phyloP scores from a whole-genome alignment of 1,140 invertebrate genomes.

The Laupala kohalensis region DNA sequence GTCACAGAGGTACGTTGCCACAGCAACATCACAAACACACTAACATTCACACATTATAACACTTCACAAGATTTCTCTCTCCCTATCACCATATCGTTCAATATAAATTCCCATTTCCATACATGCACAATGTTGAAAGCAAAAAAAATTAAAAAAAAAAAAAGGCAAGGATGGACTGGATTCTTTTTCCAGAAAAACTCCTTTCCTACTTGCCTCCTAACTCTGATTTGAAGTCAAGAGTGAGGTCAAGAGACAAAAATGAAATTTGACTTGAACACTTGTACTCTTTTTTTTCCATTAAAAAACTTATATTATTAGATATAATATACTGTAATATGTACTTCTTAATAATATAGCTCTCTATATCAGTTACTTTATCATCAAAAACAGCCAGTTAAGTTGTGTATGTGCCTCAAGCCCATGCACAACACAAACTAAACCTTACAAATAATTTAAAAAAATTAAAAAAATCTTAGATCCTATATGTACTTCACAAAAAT shows the following conservation, averaged over 20 bases:
- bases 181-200: conserved; percentile 8
- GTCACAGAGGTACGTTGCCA: conserved; percentile 11
- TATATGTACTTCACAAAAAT: conserved; percentile 10
- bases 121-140: conserved; percentile 6
- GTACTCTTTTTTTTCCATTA: conserved; percentile 1
- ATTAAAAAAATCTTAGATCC: not conserved
- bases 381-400: conserved; percentile 14
- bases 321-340: conserved; percentile 12
- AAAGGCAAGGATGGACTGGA: conserved; percentile 17
- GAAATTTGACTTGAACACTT: conserved; percentile 9
- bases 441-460: not conserved
- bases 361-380: conserved; percentile 9
- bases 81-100: not conserved
- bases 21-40: not conserved
- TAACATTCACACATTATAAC: not conserved
- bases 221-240: not conserved
- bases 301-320: conserved; percentile 6
- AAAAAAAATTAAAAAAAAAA: too few species aligned
- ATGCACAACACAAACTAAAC: not conserved
- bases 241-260: conserved; percentile 6
- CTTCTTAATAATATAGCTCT: conserved; percentile 14
- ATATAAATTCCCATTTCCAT: not conserved
- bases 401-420: conserved; percentile 11
- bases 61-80: not conserved
- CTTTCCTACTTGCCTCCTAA: not conserved